Base-by-base conservation (phyloP, 2,113 vertebrate genomes). In the Thinocorus orbignyianus region DNA sequence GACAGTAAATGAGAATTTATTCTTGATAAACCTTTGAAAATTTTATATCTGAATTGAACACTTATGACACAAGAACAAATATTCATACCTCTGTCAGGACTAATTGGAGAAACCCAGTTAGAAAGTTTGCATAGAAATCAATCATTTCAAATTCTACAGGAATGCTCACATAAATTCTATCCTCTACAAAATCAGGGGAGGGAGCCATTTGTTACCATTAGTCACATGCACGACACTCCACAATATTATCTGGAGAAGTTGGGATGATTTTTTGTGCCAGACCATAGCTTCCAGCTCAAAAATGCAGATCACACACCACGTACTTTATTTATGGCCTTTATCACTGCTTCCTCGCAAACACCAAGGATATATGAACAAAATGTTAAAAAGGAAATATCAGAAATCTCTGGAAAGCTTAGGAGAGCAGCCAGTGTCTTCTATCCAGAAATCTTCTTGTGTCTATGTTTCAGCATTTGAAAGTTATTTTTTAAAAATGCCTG, bases 201-300 rank as follows among this genome's bases (percentile, higher is more conserved):
- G 24, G 81, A 90, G 73, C 61, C 33, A 92, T 95, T 95, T 95
- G 62, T 94, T 90, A 77, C 88, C 69, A 80, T 92, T 86, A 83
- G 82, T 94, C 76, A 70, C 54, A 93, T 17, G 30, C 48, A 30
- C 3, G 2, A 58, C 2, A 1, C 62, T 90, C 54, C 4, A 6
- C 71, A 61, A 19, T 61, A 33, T 78, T 88, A 39, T 68, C 80
- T 76, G 33, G 22, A 71, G 76, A 89, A 93, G 44, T 8, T 48
- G 42, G 54, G 46, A 19, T 30, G 33, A 88, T 66, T 76, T 61
- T 86, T 88, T 92, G 86, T 88, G 74, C 60, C 78, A 65, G 31
- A 74, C 70, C 51, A 87, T 42, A 44, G 42, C 42, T 44, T 44
- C 42, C 33, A 81, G 41, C 80, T 86, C 61, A 72, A 92, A 94